phyloP scores from a whole-genome alignment of 2,888 invertebrate genomes.

The Geotrupes spiniger region DNA sequence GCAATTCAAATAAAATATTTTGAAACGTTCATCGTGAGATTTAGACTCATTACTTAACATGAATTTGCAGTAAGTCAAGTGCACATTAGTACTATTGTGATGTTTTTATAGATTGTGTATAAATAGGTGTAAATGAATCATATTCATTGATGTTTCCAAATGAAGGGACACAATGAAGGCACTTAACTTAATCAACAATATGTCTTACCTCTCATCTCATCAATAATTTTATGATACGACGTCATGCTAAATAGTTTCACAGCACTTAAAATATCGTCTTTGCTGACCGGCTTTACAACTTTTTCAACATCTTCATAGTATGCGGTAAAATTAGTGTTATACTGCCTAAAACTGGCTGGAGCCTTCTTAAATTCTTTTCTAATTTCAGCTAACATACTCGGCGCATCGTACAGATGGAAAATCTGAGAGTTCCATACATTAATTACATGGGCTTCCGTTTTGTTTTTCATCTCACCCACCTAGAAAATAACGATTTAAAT shows the following conservation, averaged over 20 bases:
- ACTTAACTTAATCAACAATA: too few species aligned
- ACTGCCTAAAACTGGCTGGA: neutral
- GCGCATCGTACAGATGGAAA: conserved; percentile 17
- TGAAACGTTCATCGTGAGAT: too few species aligned
- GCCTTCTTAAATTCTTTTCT: neutral
- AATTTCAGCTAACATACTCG: neutral
- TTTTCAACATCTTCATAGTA: neutral
- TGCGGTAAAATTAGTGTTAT: neutral
- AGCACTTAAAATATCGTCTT: conserved; percentile 8
- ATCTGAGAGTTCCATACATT: conserved; percentile 12
- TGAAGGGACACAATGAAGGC: too few species aligned
- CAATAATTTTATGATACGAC: conserved; percentile 8
- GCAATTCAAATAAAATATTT: neutral
- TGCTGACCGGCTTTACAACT: neutral
- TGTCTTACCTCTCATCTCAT: too few species aligned
- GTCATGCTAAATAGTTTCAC: conserved; percentile 15
- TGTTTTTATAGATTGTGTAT: too few species aligned
- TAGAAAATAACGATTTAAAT: neutral
- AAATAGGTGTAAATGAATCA: too few species aligned
- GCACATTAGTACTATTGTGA: too few species aligned
- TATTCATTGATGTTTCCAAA: too few species aligned
- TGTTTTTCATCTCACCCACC: neutral
- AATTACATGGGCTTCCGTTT: conserved; percentile 9
- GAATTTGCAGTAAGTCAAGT: too few species aligned
- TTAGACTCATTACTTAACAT: too few species aligned